A percentile compares a stretch with the other conserved stretches of the same genome.
Conservation (phyloP, 2,797 vertebrate genomes). For the Enteromius paludinosus region DNA sequence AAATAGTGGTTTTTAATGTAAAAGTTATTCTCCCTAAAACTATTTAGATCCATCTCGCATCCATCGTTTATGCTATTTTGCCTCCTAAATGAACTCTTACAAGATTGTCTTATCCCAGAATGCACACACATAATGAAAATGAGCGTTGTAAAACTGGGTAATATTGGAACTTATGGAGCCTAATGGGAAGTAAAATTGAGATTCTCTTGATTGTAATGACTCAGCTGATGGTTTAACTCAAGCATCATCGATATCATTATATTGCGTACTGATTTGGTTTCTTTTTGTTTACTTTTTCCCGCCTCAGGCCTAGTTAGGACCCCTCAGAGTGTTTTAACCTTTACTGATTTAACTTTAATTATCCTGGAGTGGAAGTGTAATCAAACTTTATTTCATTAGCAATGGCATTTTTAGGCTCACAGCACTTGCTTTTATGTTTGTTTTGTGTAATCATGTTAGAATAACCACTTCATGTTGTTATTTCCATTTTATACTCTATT, state of each 20-base stretch:
- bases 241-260: background rate
- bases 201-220: background rate
- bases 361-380: background rate
- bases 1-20: background rate
- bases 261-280: background rate
- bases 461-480: conserved; percentile 7
- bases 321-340: conserved; percentile 13
- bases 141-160: background rate
- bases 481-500: background rate
- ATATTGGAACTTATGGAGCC: background rate
- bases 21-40: background rate
- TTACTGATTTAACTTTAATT: conserved; percentile 26
- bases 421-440: conserved; percentile 20
- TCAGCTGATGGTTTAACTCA: background rate
- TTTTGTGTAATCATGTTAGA: conserved; percentile 28
- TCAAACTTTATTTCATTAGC: conserved; percentile 28
- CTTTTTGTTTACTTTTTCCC: conserved; percentile 1
- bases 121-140: background rate
- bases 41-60: background rate
- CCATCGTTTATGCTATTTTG: background rate
- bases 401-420: background rate
- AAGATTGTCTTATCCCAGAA: background rate
- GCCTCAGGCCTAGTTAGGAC: background rate
- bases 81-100: background rate
- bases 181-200: background rate